Conservation (phyloP, 2,888 invertebrate genomes). For the Drosophila mimetica region DNA sequence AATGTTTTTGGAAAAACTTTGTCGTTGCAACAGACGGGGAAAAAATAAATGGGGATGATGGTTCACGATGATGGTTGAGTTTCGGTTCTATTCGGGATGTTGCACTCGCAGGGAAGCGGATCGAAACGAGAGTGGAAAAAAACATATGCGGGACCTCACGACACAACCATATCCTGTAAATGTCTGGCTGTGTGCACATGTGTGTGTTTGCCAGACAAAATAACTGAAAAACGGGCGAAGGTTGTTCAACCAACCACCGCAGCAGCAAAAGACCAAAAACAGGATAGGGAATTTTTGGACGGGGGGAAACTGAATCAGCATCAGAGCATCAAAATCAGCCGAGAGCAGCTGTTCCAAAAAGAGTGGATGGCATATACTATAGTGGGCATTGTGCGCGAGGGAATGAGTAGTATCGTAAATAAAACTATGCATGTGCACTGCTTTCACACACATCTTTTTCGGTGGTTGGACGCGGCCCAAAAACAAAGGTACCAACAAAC, state of each 20-base stretch:
- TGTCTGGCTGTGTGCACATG: conserved; percentile 39
- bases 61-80: conserved; percentile 14
- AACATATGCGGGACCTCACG: conserved; percentile 71
- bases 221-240: conserved; percentile 72
- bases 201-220: conserved; percentile 60
- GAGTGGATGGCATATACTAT: conserved; percentile 59
- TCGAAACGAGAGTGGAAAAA: conserved; percentile 39
- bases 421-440: conserved; percentile 56
- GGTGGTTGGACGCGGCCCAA: conserved; percentile 43
- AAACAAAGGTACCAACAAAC: conserved; percentile 12
- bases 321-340: conserved; percentile 33
- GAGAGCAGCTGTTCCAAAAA: conserved; percentile 74
- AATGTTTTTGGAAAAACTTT: conserved; percentile 62
- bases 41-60: conserved; percentile 2
- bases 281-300: conserved; percentile 6
- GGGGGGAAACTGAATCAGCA: conserved; percentile 20
- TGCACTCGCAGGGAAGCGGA: conserved; percentile 42
- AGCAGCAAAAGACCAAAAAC: conserved; percentile 27
- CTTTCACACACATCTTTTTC: conserved; percentile 42
- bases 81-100: conserved; percentile 20
- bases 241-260: conserved; percentile 69
- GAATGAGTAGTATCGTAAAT: conserved; percentile 29
- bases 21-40: conserved; percentile 33
- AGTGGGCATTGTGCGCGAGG: conserved; percentile 2
- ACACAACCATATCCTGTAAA: conserved; percentile 61